These are phyloP conservation scores for Dendrocincla tyrannina DNA, from an alignment of 2,797 vertebrate genomes.

Conservation along the genomic window DNA sequence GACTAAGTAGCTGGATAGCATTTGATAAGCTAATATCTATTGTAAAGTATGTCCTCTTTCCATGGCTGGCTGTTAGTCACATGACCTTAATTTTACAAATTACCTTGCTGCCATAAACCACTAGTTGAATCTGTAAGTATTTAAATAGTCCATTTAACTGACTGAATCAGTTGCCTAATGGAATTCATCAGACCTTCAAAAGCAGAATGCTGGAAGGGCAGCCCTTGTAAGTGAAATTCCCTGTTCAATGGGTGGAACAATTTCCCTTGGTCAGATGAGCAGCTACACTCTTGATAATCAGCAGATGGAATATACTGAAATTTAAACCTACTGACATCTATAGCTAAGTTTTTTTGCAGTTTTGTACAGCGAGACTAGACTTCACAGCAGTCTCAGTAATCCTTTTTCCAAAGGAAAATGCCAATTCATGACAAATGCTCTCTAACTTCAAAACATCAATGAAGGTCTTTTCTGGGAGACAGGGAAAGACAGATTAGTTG, in stretches of 20 bases:
- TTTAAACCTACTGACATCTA: slow-evolving; percentile 44
- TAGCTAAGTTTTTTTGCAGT: slow-evolving; percentile 33
- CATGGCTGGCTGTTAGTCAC: background rate
- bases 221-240: background rate
- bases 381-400: slow-evolving; percentile 60
- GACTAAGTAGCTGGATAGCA: slow-evolving; percentile 61
- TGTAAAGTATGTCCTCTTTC: slow-evolving; percentile 28
- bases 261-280: background rate
- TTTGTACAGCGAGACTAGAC: slow-evolving; percentile 41
- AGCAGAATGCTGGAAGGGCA: background rate
- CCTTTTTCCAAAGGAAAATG: slow-evolving; percentile 63
- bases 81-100: background rate
- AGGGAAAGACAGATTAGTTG: slow-evolving; percentile 41
- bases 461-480: slow-evolving; percentile 29
- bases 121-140: background rate
- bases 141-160: background rate
- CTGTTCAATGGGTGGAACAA: background rate
- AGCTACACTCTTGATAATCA: background rate
- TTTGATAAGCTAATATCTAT: slow-evolving; percentile 47
- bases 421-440: slow-evolving; percentile 50
- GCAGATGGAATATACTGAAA: slow-evolving; percentile 27
- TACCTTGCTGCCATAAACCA: background rate
- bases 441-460: slow-evolving; percentile 52
- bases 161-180: background rate
- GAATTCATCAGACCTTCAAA: background rate